A percentile compares a stretch with the other conserved stretches of the same genome.
phyloP scores from a whole-genome alignment of 2,797 vertebrate genomes.

The Vireo griseus region DNA sequence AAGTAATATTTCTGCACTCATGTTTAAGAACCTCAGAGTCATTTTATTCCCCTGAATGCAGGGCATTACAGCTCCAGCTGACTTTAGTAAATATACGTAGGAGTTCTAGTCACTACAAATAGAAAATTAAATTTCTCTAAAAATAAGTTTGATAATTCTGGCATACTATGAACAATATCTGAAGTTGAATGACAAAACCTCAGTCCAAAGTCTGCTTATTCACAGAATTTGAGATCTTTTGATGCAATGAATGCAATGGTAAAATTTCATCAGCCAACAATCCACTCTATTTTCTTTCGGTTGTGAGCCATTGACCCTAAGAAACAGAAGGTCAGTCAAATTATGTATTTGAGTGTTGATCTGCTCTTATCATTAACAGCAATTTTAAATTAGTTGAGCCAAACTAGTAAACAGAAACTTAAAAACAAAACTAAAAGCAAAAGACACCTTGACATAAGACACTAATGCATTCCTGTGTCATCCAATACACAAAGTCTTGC shows the following conservation, averaged over 20 bases:
- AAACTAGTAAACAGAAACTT: constrained; percentile 48
- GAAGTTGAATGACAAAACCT: background rate
- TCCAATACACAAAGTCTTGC: background rate
- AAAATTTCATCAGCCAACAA: background rate
- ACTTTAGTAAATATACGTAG: background rate
- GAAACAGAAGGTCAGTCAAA: background rate
- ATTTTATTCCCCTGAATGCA: background rate
- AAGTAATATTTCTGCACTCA: background rate
- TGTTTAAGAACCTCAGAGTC: background rate
- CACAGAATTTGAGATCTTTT: background rate
- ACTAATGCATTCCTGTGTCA: constrained; percentile 61
- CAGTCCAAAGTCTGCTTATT: background rate
- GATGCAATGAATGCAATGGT: background rate
- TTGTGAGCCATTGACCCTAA: background rate
- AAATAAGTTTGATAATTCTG: background rate
- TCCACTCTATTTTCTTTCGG: background rate
- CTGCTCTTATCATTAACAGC: background rate
- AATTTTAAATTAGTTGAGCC: constrained; percentile 24
- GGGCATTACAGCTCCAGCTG: background rate
- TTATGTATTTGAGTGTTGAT: background rate
- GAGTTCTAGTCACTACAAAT: background rate
- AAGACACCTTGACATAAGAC: constrained; percentile 20
- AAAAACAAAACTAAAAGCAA: background rate
- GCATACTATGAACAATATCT: background rate
- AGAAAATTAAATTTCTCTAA: background rate